phyloP scores from a whole-genome alignment of 2,888 invertebrate genomes.

The Cataglyphis rosenhaueri region DNA sequence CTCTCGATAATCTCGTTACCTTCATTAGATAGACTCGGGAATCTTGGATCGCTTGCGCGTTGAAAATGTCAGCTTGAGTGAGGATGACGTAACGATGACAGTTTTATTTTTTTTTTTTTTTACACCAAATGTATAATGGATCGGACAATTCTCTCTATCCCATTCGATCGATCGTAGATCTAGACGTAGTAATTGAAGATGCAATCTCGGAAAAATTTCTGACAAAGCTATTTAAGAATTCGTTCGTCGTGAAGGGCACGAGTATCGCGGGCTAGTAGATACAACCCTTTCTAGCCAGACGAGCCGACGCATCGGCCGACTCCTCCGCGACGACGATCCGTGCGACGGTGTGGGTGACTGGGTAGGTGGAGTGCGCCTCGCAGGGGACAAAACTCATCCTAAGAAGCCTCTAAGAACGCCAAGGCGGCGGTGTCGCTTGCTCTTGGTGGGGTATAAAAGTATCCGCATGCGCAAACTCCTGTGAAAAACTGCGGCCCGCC shows the following conservation, averaged over 20 bases:
- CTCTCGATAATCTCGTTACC: constrained; percentile 83
- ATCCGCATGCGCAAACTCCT: constrained; percentile 83
- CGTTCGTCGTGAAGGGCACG: constrained; percentile 55
- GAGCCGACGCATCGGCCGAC: constrained; percentile 47
- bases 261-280: constrained; percentile 67
- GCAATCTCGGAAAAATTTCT: constrained; percentile 17
- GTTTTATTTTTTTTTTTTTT: background rate
- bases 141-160: background rate
- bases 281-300: constrained; percentile 73
- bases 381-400: constrained; percentile 83
- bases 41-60: constrained; percentile 8
- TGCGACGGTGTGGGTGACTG: constrained; percentile 43
- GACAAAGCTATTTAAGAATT: constrained; percentile 29
- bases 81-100: background rate
- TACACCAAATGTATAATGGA: background rate
- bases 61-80: background rate
- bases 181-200: background rate
- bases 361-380: constrained; percentile 56
- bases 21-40: constrained; percentile 68
- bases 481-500: constrained; percentile 84
- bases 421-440: constrained; percentile 72
- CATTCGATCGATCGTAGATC: background rate
- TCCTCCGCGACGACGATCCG: constrained; percentile 35
- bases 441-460: constrained; percentile 83
- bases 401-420: constrained; percentile 85